Base-by-base conservation (phyloP, 1,140 invertebrate species). In the Oryctes rhinoceros region DNA sequence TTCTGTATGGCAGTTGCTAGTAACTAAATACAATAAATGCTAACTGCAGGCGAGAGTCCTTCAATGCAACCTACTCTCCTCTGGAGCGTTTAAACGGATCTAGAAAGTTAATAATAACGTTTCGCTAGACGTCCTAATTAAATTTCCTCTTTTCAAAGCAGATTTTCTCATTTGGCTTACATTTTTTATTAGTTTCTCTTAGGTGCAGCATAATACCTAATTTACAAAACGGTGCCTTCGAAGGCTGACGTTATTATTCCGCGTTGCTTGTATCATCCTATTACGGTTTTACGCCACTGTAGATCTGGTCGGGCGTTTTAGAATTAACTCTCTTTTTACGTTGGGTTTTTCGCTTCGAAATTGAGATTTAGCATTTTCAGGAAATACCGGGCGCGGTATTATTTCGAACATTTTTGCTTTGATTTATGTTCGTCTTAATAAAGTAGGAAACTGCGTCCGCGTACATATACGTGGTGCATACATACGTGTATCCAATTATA, bases 81-180 rank as follows among this genome's bases (percentile, higher is more conserved):
- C 13, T 15, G 15, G 53, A n/a, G 53, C n/a, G n/a, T 59, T 59
- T 59, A 59, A n/a, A n/a, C 3, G 53, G n/a, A 59, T n/a, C 53
- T 18, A 7, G 53, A 59, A 59, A 6, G 15, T 59, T 59, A 18
- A 59, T 59, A 59, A 59, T 18, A 59, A 18, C 53, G 53, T 59
- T 59, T 18, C 18, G 18, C 18, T 15, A 59, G 53, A 59, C 18
- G 3, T 59, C 53, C 53, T 59, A 59, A 59, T 59, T 59, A 59
- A 59, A 59, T 59, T 59, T 59, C 53, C 53, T 59, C 53, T 59
- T 59, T 59, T 59, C 15, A 59, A 59, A 59, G 53, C 53, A 59
- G 53, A 59, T 59, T 59, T 59, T 59, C 53, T 37, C 67, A 74
- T 74, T 74, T 74, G 30, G 37, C 30, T 74, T 37, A 9, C 24